Evolutionary conservation across 1,140 invertebrate genomes (phyloP), one percentile per base, ranked within the genome.

Genomic region (Catajapyx aquilonaris): DNA sequence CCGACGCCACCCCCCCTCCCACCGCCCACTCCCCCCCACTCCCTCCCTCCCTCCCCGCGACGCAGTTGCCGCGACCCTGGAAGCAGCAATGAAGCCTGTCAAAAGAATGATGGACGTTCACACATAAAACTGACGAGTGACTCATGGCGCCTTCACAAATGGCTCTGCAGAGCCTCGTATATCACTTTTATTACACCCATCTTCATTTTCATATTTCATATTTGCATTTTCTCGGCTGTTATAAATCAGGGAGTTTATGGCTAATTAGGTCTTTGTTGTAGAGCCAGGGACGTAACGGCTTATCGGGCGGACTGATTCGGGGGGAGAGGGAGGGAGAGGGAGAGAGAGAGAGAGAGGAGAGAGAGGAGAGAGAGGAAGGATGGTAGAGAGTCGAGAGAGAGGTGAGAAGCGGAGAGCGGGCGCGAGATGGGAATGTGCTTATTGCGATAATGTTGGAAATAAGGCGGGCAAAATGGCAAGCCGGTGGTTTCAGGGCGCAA

Each of bases 161-260:
- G 69, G 69, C 68, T 64, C 69, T 68, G 66, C 62, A 61, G 69
- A 70, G 69, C 61, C 65, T 65, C 63, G 65, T 74, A 71, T 68
- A 72, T 74, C 71, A 73, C 69, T 71, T 73, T 74, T 73, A 73
- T 73, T 71, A 71, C 68, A 64, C 64, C 68, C 67, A 64, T 73
- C 68, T 71, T 74, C 70, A 74, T 74, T 73, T 74, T 73, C 70
- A 74, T 73, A 73, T 73, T 71, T 73, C 70, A 72, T 73, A 73
- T 72, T 72, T 72, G 70, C 70, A 72, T 58, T 58, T 57, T 54
- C 52, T 52, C 49, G 50, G 54, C 53, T 55, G 62, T 64, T 65
- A 66, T 68, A 68, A 67, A 68, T 68, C 65, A 68, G 59, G 54
- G 57, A 64, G 62, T 68, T 69, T 67, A 69, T 68, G 65, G 65